Evolutionary conservation across 2,888 invertebrate genomes (phyloP).

Genomic region (Apamea monoglypha): DNA sequence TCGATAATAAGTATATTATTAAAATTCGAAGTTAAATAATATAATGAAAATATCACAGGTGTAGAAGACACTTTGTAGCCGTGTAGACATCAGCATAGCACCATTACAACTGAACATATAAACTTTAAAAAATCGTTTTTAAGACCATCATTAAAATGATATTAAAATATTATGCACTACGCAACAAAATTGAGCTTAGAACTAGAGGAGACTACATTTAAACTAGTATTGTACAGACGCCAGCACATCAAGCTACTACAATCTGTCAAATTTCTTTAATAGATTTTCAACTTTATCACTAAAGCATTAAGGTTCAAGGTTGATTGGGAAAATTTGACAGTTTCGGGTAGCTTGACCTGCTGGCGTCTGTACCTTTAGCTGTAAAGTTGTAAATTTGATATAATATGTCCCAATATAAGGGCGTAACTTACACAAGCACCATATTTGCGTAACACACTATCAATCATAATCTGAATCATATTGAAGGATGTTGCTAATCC

Average conservation of each 20-base stretch:
- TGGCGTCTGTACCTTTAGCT: not conserved
- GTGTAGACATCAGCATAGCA: conserved; percentile 39
- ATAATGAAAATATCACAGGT: conserved; percentile 69
- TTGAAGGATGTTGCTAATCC: too few species aligned
- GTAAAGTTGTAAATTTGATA: not conserved
- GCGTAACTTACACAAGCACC: too few species aligned
- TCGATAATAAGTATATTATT: conserved; percentile 7
- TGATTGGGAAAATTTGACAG: too few species aligned
- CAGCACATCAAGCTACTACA: too few species aligned
- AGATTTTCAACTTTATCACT: too few species aligned
- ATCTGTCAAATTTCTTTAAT: too few species aligned
- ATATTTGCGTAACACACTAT: too few species aligned
- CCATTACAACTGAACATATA: not conserved
- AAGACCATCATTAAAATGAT: not conserved
- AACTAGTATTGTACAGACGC: not conserved
- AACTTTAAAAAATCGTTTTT: not conserved
- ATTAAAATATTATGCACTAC: not conserved
- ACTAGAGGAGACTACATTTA: conserved; percentile 26
- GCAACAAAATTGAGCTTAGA: conserved; percentile 34
- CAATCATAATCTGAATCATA: too few species aligned
- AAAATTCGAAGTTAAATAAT: conserved; percentile 18
- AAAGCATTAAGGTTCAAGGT: too few species aligned
- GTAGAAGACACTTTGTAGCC: conserved; percentile 56
- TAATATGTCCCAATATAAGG: too few species aligned
- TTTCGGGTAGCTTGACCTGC: too few species aligned